Evolutionary conservation across 2,113 vertebrate genomes (phyloP).

Genomic region (Gymnocephalus cernua): DNA sequence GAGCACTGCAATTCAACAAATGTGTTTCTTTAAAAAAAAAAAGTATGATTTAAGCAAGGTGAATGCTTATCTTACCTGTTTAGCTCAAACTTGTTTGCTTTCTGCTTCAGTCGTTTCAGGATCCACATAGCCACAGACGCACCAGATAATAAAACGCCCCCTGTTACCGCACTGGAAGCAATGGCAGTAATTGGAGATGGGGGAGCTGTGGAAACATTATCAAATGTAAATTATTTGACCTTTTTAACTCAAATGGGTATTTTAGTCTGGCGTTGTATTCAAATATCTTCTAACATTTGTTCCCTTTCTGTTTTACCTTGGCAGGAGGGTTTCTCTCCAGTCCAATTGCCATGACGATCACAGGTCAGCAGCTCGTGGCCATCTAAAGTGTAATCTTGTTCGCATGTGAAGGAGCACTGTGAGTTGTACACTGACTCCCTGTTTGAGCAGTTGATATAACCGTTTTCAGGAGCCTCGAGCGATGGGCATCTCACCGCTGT

Average conservation of each 20-base stretch:
- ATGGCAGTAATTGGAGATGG: not conserved
- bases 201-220: constrained; percentile 57
- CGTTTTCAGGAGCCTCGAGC: constrained; percentile 64
- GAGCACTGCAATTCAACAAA: not conserved
- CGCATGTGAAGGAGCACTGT: constrained; percentile 78
- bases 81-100: constrained; percentile 77
- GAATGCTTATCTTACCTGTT: constrained; percentile 71
- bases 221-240: not conserved
- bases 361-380: constrained; percentile 72
- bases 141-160: constrained; percentile 41
- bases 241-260: not conserved
- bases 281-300: not conserved
- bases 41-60: not conserved
- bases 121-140: constrained; percentile 68
- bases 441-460: constrained; percentile 73
- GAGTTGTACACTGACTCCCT: constrained; percentile 51
- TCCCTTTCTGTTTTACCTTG: constrained; percentile 61
- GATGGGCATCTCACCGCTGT: constrained; percentile 70
- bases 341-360: constrained; percentile 76
- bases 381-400: constrained; percentile 49
- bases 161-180: constrained; percentile 44
- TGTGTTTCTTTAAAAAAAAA: not conserved
- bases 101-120: constrained; percentile 68
- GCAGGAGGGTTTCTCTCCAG: constrained; percentile 69
- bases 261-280: not conserved